A percentile compares a stretch with the other conserved stretches of the same genome.
Evolutionary conservation across 2,797 vertebrate genomes (phyloP).

Genomic region (Melanotaenia trifasciata): DNA sequence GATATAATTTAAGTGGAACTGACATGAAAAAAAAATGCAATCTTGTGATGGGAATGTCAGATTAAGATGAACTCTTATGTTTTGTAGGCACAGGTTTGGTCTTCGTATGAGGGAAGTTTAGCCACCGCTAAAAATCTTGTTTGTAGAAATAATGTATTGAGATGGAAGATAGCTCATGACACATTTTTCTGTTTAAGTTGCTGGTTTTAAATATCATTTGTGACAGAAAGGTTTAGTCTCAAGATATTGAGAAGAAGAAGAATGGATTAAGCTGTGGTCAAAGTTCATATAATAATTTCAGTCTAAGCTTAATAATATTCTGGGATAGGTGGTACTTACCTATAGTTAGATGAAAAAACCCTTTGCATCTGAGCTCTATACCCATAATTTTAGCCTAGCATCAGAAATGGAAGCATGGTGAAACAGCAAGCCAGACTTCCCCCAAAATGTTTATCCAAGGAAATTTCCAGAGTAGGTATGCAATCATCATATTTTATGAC

Average conservation of each 20-base stretch:
- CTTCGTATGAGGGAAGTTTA: conserved; percentile 12
- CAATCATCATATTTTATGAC: background rate
- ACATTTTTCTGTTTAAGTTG: conserved; percentile 24
- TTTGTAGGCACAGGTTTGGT: conserved; percentile 16
- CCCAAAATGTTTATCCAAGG: background rate
- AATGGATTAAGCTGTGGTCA: background rate
- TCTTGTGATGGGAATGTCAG: conserved; percentile 45
- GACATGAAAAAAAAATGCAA: conserved; percentile 36
- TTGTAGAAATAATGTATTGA: conserved; percentile 23
- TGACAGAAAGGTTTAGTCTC: conserved; percentile 6
- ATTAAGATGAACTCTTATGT: conserved; percentile 35
- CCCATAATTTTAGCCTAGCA: background rate
- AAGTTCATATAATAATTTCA: background rate
- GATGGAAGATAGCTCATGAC: conserved; percentile 10
- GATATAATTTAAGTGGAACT: conserved; percentile 56
- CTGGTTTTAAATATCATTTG: conserved; percentile 15
- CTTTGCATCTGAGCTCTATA: background rate
- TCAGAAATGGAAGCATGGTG: background rate
- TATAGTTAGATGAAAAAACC: background rate
- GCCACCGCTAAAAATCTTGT: conserved; percentile 2
- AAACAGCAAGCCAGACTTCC: background rate
- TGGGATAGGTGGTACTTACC: background rate
- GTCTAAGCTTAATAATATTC: background rate
- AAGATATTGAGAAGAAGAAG: conserved; percentile 4
- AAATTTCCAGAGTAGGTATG: background rate